Percentiles rank a stretch among this genome's conserved stretches.
Conservation (phyloP, 2,888 invertebrate genomes). For the Tetragonula carbonaria region DNA sequence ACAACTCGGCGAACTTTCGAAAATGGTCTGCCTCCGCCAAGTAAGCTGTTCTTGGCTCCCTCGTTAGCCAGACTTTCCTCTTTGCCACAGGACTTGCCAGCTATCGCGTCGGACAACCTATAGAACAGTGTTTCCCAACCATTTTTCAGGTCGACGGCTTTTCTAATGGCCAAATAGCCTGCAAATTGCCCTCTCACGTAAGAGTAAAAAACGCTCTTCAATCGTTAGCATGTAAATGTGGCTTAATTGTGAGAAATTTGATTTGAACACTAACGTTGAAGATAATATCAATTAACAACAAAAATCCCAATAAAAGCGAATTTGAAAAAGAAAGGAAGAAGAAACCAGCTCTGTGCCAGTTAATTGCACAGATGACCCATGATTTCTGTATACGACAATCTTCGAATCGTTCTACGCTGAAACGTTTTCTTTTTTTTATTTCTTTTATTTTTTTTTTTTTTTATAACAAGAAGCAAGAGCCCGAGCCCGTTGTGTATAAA, state of each 20-base stretch:
- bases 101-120: slow-evolving; percentile 68
- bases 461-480: slow-evolving; percentile 21
- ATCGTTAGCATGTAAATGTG: not conserved
- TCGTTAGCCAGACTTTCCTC: slow-evolving; percentile 75
- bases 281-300: too few relatives aligned
- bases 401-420: slow-evolving; percentile 15
- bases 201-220: not conserved
- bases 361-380: slow-evolving; percentile 30
- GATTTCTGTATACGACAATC: not conserved
- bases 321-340: not conserved
- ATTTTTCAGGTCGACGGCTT: slow-evolving; percentile 17
- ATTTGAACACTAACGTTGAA: too few relatives aligned
- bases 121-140: slow-evolving; percentile 21
- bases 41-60: slow-evolving; percentile 77
- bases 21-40: slow-evolving; percentile 79
- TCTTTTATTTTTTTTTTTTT: slow-evolving; percentile 18
- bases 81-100: slow-evolving; percentile 70
- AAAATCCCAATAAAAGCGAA: too few relatives aligned
- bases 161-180: too few relatives aligned
- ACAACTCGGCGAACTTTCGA: slow-evolving; percentile 82
- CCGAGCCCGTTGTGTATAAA: slow-evolving; percentile 35
- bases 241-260: too few relatives aligned
- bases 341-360: not conserved
- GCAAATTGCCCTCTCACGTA: not conserved
- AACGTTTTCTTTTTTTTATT: slow-evolving; percentile 16